Base-by-base conservation (phyloP, 2,888 invertebrate genomes). In the Linyphia triangularis region DNA sequence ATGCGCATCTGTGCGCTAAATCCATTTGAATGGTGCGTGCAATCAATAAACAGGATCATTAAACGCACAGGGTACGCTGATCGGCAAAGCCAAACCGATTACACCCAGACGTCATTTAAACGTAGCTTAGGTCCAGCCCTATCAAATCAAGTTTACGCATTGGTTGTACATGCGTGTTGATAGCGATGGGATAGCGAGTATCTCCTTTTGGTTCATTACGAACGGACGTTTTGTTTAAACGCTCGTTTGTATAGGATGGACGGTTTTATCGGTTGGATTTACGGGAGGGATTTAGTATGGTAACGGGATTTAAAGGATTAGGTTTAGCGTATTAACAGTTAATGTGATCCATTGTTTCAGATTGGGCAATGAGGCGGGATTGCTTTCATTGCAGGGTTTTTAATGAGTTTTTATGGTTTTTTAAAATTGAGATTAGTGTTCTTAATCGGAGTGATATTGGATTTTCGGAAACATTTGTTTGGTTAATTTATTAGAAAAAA, bases 71-170 rank as follows among this genome's bases (percentile, higher is more conserved):
- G 22, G 57, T 33, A 33, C 5, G 33, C 33, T 33, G 33, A 33
- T 33, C 33, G 67, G 43, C 26, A 79, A 81, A 70, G 37, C 59
- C 59, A 24, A 57, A 70, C 57, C 70, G 81, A 81, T 81, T 81
- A 69, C 81, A 81, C 33, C 33, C 28, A 24, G 24, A 43, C 82
- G 51, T 82, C 70, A 72, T 59, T 82, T 82, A 82, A 72, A 70
- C 61, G 82, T 61, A 72, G 69, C 70, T 72, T 70, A 70, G 24
- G 63, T 33, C 28, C 69, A 72, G 28, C 61, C 30, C 67, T 72
- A 81, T 81, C 70, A 79, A 79, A 57, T 65, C 22, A 51, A 37
- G 67, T 67, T 79, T 67, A 79, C 65, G 63, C 43, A 51, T 67
- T 65, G 51, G 30, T 67, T 51, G 26, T 30, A 22, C 19, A 59